Percentiles rank a stretch among this genome's conserved stretches.
Evolutionary conservation across 1,140 invertebrate species (phyloP).

Genomic region (Macrosteles quadrilineatus): DNA sequence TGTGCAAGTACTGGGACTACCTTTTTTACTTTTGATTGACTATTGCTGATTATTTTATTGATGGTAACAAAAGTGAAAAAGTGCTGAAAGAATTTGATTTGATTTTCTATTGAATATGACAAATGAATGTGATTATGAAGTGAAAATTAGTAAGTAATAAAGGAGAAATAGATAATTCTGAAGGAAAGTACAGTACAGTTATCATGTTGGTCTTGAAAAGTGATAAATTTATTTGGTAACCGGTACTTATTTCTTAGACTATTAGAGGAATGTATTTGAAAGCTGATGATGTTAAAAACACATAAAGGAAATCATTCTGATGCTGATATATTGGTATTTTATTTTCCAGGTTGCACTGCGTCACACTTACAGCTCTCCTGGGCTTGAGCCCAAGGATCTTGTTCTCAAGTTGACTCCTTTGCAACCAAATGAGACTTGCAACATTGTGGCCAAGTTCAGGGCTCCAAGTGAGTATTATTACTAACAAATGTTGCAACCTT

Average conservation of each 20-base stretch:
- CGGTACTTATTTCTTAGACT: background rate
- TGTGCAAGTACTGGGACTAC: no score
- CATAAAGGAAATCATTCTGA: background rate
- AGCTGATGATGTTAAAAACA: background rate
- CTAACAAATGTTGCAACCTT: no score
- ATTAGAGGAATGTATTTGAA: background rate
- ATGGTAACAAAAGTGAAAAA: no score
- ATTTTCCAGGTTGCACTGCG: background rate
- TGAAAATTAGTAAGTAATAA: no score
- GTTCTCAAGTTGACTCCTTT: background rate
- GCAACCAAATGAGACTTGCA: background rate
- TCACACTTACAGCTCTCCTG: background rate
- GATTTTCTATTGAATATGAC: no score
- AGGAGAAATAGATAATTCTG: no score
- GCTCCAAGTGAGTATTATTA: background rate
- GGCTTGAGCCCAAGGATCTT: background rate
- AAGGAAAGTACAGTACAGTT: background rate
- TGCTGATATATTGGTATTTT: background rate
- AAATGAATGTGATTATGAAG: no score
- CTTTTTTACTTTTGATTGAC: no score
- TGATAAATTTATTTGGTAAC: background rate
- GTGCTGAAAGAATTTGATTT: no score
- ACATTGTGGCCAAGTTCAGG: background rate
- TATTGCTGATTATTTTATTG: no score
- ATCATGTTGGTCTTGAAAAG: background rate